A percentile compares a stretch with the other conserved stretches of the same genome.
Conservation (phyloP, 2,888 invertebrate species). For the Apoderus coryli region DNA sequence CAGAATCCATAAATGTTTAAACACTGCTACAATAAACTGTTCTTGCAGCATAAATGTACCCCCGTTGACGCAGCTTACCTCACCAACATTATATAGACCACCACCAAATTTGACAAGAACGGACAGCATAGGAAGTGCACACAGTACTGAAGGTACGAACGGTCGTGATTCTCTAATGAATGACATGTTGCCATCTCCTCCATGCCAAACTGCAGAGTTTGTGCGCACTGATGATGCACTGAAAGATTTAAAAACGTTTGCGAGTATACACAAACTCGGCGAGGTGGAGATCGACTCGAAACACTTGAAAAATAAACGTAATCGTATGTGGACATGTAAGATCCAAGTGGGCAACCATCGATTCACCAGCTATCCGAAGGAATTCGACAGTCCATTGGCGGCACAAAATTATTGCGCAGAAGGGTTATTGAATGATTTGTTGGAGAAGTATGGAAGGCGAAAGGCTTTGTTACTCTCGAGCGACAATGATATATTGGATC, state of each 20-base stretch:
- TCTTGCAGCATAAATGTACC: too few relatives aligned
- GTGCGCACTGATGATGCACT: slow-evolving; percentile 21
- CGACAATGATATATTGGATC: slow-evolving; percentile 23
- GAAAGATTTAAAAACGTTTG: slow-evolving; percentile 24
- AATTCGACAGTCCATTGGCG: slow-evolving; percentile 26
- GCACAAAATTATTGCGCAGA: slow-evolving; percentile 33
- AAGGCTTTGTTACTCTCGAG: slow-evolving; percentile 23
- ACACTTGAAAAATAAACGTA: slow-evolving; percentile 15
- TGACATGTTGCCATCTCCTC: slow-evolving; percentile 9
- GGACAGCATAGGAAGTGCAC: too few relatives aligned
- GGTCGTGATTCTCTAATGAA: too few relatives aligned
- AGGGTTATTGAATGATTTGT: slow-evolving; percentile 29
- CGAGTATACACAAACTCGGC: slow-evolving; percentile 22
- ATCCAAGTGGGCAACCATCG: slow-evolving; percentile 28
- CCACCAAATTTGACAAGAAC: too few relatives aligned
- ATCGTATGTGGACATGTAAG: slow-evolving; percentile 20
- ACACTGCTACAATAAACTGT: too few relatives aligned
- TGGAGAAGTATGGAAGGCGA: slow-evolving; percentile 22
- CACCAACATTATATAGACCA: too few relatives aligned
- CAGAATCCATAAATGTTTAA: too few relatives aligned
- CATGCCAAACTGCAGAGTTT: slow-evolving; percentile 12
- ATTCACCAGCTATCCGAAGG: slow-evolving; percentile 34
- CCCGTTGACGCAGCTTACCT: too few relatives aligned
- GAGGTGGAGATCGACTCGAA: slow-evolving; percentile 17
- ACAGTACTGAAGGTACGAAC: too few relatives aligned